Evolutionary conservation across 2,113 vertebrate species (phyloP).

Genomic region (Hydropotes inermis): DNA sequence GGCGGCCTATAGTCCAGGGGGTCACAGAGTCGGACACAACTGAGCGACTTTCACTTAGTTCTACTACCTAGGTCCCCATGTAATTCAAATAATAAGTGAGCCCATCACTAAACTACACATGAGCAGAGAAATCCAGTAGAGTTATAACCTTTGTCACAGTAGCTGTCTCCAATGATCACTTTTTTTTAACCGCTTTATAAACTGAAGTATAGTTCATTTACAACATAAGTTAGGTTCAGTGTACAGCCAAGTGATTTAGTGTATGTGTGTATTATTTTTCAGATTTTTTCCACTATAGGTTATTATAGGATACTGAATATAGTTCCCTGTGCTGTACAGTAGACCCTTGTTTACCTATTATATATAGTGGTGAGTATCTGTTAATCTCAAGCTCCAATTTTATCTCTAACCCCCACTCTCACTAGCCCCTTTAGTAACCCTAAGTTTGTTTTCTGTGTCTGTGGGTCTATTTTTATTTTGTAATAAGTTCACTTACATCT

Average conservation of each 20-base stretch:
- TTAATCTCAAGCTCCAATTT: not conserved
- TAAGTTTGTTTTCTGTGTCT: not conserved
- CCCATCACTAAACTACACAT: not conserved
- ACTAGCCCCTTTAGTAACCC: not conserved
- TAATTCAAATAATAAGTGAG: slow-evolving; percentile 21
- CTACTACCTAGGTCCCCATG: not conserved
- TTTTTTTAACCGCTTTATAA: not conserved
- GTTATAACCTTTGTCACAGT: not conserved
- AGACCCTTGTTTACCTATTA: not conserved
- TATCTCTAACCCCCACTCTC: not conserved
- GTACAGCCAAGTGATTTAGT: not conserved
- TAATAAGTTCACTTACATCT: not conserved
- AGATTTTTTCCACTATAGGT: not conserved
- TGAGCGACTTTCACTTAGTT: not conserved
- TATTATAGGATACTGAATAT: not conserved
- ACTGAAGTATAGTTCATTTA: not conserved
- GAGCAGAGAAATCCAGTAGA: not conserved
- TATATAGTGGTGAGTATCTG: not conserved
- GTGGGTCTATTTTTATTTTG: not conserved
- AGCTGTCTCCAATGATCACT: not conserved
- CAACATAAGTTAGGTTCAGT: not conserved
- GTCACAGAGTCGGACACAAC: not conserved
- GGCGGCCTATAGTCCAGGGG: not conserved
- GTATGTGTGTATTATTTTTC: not conserved
- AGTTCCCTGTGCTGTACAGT: not conserved